Evolutionary conservation across 1,140 invertebrate species (phyloP), one percentile per base, ranked within the genome.

Genomic region (Ceratosolen fusciceps): DNA sequence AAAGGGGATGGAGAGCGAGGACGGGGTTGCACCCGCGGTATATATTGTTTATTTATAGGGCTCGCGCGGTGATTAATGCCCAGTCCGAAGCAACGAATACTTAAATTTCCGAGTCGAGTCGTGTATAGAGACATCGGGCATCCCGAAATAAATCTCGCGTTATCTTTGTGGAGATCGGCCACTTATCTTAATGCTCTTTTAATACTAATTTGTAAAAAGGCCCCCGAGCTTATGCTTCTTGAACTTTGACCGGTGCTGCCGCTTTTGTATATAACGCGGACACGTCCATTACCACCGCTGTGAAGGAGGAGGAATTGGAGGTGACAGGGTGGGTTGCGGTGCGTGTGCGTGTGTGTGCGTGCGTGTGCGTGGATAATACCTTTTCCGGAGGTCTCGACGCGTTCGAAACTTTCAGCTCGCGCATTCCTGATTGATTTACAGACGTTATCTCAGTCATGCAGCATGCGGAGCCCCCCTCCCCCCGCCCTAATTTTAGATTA

Each of bases 391-490:
- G 14, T 19, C 0, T 31, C 31, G 8, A 16, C 60, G 31, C 10
- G 58, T 60, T 34, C 29, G 60, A 37, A 65, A 62, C 14, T 29
- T 65, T 12, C 31, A 10, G 8, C 60, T 21, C n/a, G 34, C 31
- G 19, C 9, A 0, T 21, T 37, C 19, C 34, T 62, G 60, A 65
- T 65, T 65, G 60, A 65, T 65, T 65, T 65, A 65, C 60, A 65
- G 60, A 65, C 60, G 7, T 65, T 65, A 37, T 65, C 60, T 65
- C 31, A 65, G 60, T 62, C 60, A 62, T 62, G 60, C 60, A 62
- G 60, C 60, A 62, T 62, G 16, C 60, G 60, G 16, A 34, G 60
- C 60, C 14, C 14, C 60, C 34, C 29, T 2, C 19, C 19, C 60
- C 60, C 34, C 29, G 14, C 19, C 19, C 60, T 26, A 29, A 62